Base-by-base conservation (phyloP, 2,797 vertebrate species). In the Epinephelus malabaricus region DNA sequence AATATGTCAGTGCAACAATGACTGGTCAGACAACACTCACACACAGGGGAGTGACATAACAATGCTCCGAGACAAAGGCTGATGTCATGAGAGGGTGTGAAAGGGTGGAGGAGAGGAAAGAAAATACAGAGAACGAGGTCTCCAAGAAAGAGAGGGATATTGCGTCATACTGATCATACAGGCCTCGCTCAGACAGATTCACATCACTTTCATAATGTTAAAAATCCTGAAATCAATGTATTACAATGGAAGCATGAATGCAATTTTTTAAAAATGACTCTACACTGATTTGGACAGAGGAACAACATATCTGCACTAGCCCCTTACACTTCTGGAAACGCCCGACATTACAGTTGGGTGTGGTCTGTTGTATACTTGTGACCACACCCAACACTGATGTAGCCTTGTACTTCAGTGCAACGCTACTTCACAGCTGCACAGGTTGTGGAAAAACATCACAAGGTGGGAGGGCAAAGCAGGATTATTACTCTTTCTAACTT, bases 81-180 rank as follows among this genome's bases (percentile, higher is more conserved):
- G 76, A 73, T 69, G 73, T 82, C 78, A 79, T 67, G 60, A 73
- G 43, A 68, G 51, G 66, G 62, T 63, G 45, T 21, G 53, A 72
- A 47, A 54, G 60, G 49, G 78, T 62, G 73, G 76, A 68, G 73
- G 46, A 6, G 19, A 53, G 53, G 8, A 38, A 34, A 38, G 18
- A 5, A 54, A 60, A 51, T 12, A 69, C 9, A 51, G 45, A 55
- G 14, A 23, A 53, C 5, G 9, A 27, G 5, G 43, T 53, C 55
- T n/a, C 2, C 5, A n/a, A 40, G 15, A 9, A 53, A 17, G 21
- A 17, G 43, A 55, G 50, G 27, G 25, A 54, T 0, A n/a, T 21
- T 47, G 21, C 23, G 23, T 61, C 62, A 45, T 5, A 6, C 46
- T 18, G 21, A 76, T 23, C 25, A 58, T 14, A 53, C 9, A 30